Evolutionary conservation across 2,888 invertebrate genomes (phyloP).

Genomic region (Lycocerus yunnanus): DNA sequence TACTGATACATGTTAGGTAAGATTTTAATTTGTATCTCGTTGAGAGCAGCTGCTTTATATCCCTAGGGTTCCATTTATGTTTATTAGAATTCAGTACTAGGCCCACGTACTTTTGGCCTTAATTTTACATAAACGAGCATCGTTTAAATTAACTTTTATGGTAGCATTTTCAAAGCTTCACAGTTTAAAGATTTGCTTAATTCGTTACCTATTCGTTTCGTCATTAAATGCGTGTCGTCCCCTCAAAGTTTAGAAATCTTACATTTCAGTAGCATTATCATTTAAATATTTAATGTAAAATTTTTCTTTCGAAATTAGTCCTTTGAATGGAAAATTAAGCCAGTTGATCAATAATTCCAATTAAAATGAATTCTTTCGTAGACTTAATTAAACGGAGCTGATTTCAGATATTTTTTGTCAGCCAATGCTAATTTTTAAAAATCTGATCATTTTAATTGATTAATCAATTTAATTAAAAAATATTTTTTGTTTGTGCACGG

Average conservation of each 20-base stretch:
- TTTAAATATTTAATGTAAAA: not conserved
- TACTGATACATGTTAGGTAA: conserved; percentile 18
- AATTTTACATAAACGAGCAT: conserved; percentile 29
- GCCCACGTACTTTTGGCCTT: conserved; percentile 25
- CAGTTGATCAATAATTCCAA: not conserved
- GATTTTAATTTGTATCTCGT: conserved; percentile 26
- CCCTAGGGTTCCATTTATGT: conserved; percentile 26
- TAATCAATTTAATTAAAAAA: not conserved
- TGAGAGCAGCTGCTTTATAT: conserved; percentile 22
- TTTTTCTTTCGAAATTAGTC: not conserved
- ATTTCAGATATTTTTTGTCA: not conserved
- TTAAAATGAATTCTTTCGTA: not conserved
- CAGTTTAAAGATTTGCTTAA: conserved; percentile 4
- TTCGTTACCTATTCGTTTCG: not conserved
- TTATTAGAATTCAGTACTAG: conserved; percentile 29
- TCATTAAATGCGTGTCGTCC: not conserved
- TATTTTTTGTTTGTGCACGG: not conserved
- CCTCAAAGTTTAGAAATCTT: not conserved
- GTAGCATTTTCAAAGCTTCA: conserved; percentile 12
- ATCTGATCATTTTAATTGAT: not conserved
- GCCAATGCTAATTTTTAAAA: not conserved
- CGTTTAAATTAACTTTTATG: conserved; percentile 30
- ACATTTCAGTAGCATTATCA: not conserved
- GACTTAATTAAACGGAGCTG: not conserved
- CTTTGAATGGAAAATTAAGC: not conserved